Evolutionary conservation across 2,888 invertebrate genomes (phyloP), one percentile per base, ranked within the genome.

Genomic region (Phragmatobia fuliginosa): DNA sequence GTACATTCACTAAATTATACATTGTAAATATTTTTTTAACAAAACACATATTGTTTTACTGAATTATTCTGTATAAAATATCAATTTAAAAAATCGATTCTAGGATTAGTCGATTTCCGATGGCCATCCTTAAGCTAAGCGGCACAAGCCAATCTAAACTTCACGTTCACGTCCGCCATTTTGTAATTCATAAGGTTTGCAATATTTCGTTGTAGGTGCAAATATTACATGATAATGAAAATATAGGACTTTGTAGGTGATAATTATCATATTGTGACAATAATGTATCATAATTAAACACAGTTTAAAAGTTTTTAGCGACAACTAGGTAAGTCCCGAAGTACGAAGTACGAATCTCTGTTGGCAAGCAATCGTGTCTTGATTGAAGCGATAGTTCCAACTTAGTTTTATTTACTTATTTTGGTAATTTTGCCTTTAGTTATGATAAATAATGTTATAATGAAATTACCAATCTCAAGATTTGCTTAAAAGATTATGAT

Each of bases 241-340:
- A 78, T 68, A 59, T 52, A 70, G 68, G 66, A 79, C 75, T 80
- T 73, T 75, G 66, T 77, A 83, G 82, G 86, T 86, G 84, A 72
- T 80, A 77, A 66, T 74, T 67, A 67, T 69, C 65, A 58, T 74
- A 74, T 77, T 82, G 89, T 90, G 89, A 84, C 85, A 76, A 80
- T 67, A 68, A 78, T 79, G 81, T 83, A 85, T 72, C 70, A 71
- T 69, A 75, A 71, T 62, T 86, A 87, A 83, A 77, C 73, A 74
- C 65, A 75, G 74, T 77, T 74, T 73, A 73, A 76, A 78, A 71
- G 76, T 80, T 84, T 81, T 74, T 85, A 84, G 83, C 80, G 76
- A 72, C 77, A 68, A 69, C 52, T 84, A 88, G 90, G 90, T 90
- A 87, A 90, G 90, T 90, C 68, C 6, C 79, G 73, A 75, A 73